Percentiles rank a stretch among this genome's conserved stretches.
These are phyloP conservation scores for Sus cebifrons DNA, from an alignment of 2,797 vertebrate species.

Conservation along the genomic window DNA sequence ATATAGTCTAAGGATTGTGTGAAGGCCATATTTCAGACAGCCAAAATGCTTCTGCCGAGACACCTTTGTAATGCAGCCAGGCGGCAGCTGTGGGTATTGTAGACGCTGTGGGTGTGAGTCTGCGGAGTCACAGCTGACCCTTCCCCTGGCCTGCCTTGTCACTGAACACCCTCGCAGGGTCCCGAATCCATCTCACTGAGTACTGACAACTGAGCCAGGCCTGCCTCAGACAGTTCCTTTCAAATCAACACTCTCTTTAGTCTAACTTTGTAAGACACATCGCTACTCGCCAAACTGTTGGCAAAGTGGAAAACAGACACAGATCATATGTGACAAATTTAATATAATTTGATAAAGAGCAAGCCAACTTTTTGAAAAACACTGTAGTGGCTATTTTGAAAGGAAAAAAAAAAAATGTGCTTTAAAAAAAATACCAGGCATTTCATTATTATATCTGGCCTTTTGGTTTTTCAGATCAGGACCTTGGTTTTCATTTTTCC, in stretches of 20 bases:
- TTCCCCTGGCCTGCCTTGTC: constrained; percentile 59
- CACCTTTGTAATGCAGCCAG: constrained; percentile 90
- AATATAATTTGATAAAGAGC: not conserved
- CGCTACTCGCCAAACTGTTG: not conserved
- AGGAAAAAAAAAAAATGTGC: not conserved
- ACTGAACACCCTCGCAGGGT: constrained; percentile 53
- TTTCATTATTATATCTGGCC: constrained; percentile 25
- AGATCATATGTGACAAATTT: not conserved
- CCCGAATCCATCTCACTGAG: constrained; percentile 46
- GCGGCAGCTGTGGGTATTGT: constrained; percentile 90
- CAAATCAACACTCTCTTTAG: rapidly evolving
- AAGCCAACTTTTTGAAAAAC: not conserved
- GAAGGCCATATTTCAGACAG: constrained; percentile 85
- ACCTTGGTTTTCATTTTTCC: not conserved
- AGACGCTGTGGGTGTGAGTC: constrained; percentile 88
- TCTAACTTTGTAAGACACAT: not conserved
- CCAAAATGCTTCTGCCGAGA: constrained; percentile 86
- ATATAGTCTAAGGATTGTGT: constrained; percentile 68
- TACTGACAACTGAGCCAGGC: constrained; percentile 40
- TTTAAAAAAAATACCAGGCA: constrained; percentile 7
- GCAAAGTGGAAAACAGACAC: not conserved
- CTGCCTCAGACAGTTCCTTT: not conserved
- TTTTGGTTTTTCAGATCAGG: constrained; percentile 13
- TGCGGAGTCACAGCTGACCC: constrained; percentile 85
- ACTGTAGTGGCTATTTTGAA: constrained; percentile 46